Base-by-base conservation (phyloP, 1,140 invertebrate species). In the Leptinotarsa defecta region DNA sequence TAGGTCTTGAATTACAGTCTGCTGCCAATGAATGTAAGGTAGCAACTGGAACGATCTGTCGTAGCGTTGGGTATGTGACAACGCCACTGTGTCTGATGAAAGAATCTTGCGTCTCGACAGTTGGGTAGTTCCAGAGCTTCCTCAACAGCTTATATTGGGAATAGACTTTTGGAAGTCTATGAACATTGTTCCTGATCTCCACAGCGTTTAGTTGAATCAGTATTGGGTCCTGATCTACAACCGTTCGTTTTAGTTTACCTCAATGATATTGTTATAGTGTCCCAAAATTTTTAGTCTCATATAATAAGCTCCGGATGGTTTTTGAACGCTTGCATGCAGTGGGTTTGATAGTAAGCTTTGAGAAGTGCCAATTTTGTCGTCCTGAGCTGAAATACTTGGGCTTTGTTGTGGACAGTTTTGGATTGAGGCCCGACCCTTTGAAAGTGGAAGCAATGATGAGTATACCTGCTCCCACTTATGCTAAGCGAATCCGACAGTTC, bases 321-420 rank as follows among this genome's bases (percentile, higher is more conserved):
- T 22, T 22, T 22, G 15, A 49, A 2, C 1, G 69, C 1, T 3
- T 71, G 48, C 43, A 20, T 17, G 4, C 13, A 49, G 69, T 48
- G 27, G 49, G 82, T 48, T 48, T 84, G 11, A 24, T 15, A 13
- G 17, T 71, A 11, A 20, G 4, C 34, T 6, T 20, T 61, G 80
- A 79, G 15, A 86, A 86, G 74, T 83, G 81, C 15, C 72, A 82
- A 61, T 80, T n/a, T n/a, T n/a, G n/a, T 22, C 22, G 22, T 1
- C 22, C 22, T 2, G 22, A 22, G 22, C 22, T 22, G 22, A 2
- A 22, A 22, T 84, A 83, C 79, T 77, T 86, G n/a, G 85, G 85
- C n/a, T 84, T 83, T 75, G 52, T 83, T 49, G 77, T 87, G 17
- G 74, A 76, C 64, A 48, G 57, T 3, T 52, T 78, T 3, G 85